Conservation (phyloP, 2,797 vertebrate genomes). For the Lutjanus argentimaculatus region DNA sequence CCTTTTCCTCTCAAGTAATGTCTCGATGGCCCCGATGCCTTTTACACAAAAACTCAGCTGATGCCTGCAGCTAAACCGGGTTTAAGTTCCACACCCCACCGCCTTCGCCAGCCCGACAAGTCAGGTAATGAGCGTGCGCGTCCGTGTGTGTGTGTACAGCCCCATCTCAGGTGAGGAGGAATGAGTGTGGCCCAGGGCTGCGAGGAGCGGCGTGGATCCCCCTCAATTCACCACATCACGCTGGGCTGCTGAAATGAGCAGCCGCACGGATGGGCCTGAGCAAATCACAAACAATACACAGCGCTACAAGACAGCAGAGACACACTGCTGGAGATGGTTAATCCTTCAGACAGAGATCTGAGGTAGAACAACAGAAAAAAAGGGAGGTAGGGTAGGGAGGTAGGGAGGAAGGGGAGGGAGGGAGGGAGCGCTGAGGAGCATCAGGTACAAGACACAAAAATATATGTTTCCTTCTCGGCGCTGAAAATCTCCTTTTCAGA, state of each 20-base stretch:
- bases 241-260: constrained; percentile 75
- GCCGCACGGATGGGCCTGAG: constrained; percentile 71
- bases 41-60: constrained; percentile 64
- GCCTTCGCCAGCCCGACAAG: constrained; percentile 59
- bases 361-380: constrained; percentile 65
- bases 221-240: constrained; percentile 67
- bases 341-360: constrained; percentile 80
- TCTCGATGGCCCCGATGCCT: constrained; percentile 72
- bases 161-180: constrained; percentile 67
- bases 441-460: constrained; percentile 74
- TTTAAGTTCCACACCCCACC: constrained; percentile 68
- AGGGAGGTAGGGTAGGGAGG: no score
- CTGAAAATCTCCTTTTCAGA: constrained; percentile 69
- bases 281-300: constrained; percentile 78
- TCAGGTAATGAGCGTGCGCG: constrained; percentile 71
- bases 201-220: constrained; percentile 34
- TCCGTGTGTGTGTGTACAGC: constrained; percentile 27
- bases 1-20: constrained; percentile 66
- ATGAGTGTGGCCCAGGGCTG: constrained; percentile 74
- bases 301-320: constrained; percentile 76
- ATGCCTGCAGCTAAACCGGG: constrained; percentile 78
- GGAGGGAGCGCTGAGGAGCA: constrained; percentile 58
- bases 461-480: constrained; percentile 61
- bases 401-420: constrained; percentile 13
- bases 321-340: constrained; percentile 81